Base-by-base conservation (phyloP, 2,888 invertebrate genomes). In the Drosophila mercatorum region DNA sequence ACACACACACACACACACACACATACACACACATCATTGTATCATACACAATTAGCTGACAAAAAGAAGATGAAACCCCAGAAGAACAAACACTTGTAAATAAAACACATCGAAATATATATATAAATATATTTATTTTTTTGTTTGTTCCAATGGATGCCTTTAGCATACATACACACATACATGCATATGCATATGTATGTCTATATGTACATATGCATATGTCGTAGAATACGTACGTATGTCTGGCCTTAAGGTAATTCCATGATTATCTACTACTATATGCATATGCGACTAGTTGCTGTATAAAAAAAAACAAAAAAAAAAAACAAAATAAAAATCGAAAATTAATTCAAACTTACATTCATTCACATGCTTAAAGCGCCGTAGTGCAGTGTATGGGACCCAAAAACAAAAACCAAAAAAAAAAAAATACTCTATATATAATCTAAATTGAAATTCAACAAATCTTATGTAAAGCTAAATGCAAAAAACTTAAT, bases 251-350 rank as follows among this genome's bases (percentile, higher is more conserved):
- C 36, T 57, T 57, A 67, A 74, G 72, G 61, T 72, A 59, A 72
- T 57, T 43, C 59, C 67, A 60, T 55, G 44, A 61, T 46, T 69
- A 69, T 51, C 52, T 43, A 72, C 52, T 43, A 72, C 57, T 59
- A 64, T 59, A 57, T 78, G 62, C 80, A 77, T 79, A 52, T 66
- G 80, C 80, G 80, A 77, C 71, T 80, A 77, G 80, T 80, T 80
- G 66, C 70, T 59, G 43, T 62, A 65, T 57, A 41, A 11, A 14
- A 40, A 53, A 22, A 26, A 28, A 51, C 10, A 0, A 5, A 40
- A 53, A 22, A 40, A 3, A 36, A 26, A 53, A 36, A 17, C 5
- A 49, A 31, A 52, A 22, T 22, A 22, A 22, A 22, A 22, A 22
- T 31, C 31, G 4, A 5, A 34, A 49, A 28, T 28, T 28, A 17